Base-by-base conservation (phyloP, 2,797 vertebrate species). In the Erethizon dorsatum region DNA sequence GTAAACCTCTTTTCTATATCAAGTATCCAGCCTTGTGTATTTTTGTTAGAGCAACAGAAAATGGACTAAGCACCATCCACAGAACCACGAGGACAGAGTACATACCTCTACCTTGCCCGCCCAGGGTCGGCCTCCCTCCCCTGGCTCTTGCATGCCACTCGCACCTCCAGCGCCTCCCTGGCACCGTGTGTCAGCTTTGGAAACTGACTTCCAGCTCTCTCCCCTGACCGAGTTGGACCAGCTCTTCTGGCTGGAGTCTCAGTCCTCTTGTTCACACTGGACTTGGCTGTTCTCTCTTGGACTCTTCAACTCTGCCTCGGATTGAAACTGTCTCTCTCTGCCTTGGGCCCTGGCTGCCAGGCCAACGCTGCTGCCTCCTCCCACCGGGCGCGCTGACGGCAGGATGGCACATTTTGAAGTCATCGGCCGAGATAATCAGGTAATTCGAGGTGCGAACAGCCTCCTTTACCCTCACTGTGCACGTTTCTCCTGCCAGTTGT, bases 401-500 rank as follows among this genome's bases (percentile, higher is more conserved):
- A 69, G 50, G 33, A 63, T 7, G 65, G 18, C 13, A 0, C 5
- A 41, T 67, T 31, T 8, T 11, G 67, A 45, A 12, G 28, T 15
- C 28, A 94, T 92, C 61, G 18, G 28, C 15, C 41, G 24, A 94
- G 69, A 88, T 83, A 79, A 86, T 86, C 83, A 37, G 85, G 65
- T 92, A 82, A 92, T 85, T 56, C 12, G 50, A 94, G 61, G 20
- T 26, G 67, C 91, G 78, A 65, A 92, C 78, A 92, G 33, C 54
- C 75, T 85, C 78, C n/a, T 92, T 82, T 65, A 52, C 85, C 73
- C 84, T 96, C 80, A 24, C 54, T 5, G 80, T 79, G 82, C 41
- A 79, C 14, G 8, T 77, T 83, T 96, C 86, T 96, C 78, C 88
- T 96, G 85, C 90, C 84, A 86, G 6, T 78, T 57, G 45, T 69